Evolutionary conservation across 2,113 vertebrate genomes (phyloP), one percentile per base, ranked within the genome.

Genomic region (Dicrurus megarhynchus): DNA sequence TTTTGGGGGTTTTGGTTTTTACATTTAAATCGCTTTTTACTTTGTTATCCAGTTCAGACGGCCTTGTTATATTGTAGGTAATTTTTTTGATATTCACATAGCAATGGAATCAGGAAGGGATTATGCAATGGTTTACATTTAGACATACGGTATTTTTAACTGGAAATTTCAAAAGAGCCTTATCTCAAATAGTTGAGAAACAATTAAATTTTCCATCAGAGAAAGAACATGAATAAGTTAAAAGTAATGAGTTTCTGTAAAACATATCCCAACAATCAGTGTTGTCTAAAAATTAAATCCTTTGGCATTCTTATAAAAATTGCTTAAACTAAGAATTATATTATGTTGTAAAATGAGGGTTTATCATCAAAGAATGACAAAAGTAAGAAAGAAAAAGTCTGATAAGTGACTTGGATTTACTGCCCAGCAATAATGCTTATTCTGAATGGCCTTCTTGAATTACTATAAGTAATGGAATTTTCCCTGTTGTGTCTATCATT

Each of bases 161-260:
- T 15, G 75, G 39, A 84, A 78, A 67, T 78, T 94, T 91, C 49
- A 79, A 87, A 93, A 68, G 50, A 91, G 9, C 5, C 41, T 94
- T 93, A 79, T 95, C 87, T 89, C 44, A 87, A 94, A 79, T 57
- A 69, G 47, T 47, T 69, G 61, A 94, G 57, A 87, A 94, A 91
- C 87, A 89, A 94, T 78, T 94, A 71, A 82, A 81, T 14, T 79
- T 95, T 79, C 70, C 35, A 64, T 91, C 65, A 93, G 49, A 90
- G 57, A 76, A 90, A 78, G 61, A 91, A 71, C 41, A 82, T 22
- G 52, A 81, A 65, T 78, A 96, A 84, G 56, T 87, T 84, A 89
- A 89, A 93, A 93, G 42, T 59, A 87, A 95, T 75, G 39, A 89
- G 44, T 91, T 94, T 79, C 70, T 87, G 35, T 64, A 89, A 87